These are phyloP conservation scores for Drosophila aldrichi DNA, from an alignment of 2,888 invertebrate species.

Conservation along the genomic window DNA sequence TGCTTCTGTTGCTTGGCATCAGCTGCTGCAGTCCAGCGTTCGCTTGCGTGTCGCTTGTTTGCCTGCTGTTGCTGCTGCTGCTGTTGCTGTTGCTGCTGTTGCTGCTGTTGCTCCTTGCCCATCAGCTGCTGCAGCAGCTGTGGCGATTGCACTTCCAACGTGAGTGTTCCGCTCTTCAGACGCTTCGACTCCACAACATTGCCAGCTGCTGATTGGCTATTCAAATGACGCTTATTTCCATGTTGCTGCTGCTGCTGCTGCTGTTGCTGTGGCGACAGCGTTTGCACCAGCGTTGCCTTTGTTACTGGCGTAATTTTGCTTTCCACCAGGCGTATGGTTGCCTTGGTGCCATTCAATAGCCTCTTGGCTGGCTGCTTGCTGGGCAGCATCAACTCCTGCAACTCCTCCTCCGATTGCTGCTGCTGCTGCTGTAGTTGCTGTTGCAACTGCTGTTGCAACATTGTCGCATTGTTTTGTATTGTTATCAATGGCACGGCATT, in stretches of 20 bases:
- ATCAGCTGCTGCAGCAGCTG: constrained; percentile 88
- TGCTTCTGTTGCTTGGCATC: constrained; percentile 80
- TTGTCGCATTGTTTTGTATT: constrained; percentile 81
- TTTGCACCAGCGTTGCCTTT: constrained; percentile 62
- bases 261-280: constrained; percentile 55
- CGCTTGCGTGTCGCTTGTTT: constrained; percentile 83
- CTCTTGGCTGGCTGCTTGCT: constrained; percentile 64
- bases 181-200: constrained; percentile 80
- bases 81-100: constrained; percentile 83
- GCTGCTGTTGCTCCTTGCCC: constrained; percentile 85
- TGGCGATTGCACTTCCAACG: constrained; percentile 82
- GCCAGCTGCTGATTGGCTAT: constrained; percentile 49
- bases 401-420: constrained; percentile 52
- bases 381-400: constrained; percentile 58
- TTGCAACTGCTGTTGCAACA: constrained; percentile 68
- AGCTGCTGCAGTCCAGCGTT: constrained; percentile 66
- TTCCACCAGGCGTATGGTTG: constrained; percentile 80
- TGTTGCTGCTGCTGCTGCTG: constrained; percentile 68
- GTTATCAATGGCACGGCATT: constrained; percentile 84
- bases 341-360: constrained; percentile 69
- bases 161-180: constrained; percentile 75
- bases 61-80: constrained; percentile 52
- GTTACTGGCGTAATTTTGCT: constrained; percentile 48
- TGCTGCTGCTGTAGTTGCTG: constrained; percentile 48
- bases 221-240: constrained; percentile 81